These are phyloP conservation scores for Solen grandis DNA, from an alignment of 1,140 invertebrate genomes.

Conservation along the genomic window DNA sequence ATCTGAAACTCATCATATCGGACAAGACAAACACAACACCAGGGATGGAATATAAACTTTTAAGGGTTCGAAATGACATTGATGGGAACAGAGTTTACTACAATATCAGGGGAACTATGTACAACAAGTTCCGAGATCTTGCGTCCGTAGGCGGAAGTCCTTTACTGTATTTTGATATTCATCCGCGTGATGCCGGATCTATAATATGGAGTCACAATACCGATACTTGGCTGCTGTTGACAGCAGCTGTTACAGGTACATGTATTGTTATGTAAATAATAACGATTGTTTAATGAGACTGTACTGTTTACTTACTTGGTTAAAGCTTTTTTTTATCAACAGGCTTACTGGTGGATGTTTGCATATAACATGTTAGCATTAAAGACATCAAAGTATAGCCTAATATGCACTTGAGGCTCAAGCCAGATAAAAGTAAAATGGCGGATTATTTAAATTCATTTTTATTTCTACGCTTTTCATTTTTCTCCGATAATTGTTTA, in stretches of 20 bases:
- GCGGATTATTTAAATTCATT: not conserved
- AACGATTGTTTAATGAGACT: no score
- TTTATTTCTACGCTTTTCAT: not conserved
- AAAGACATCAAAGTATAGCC: not conserved
- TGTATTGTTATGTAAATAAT: no score
- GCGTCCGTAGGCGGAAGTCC: conserved; percentile 38
- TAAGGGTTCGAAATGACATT: conserved; percentile 39
- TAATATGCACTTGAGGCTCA: no score
- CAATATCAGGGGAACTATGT: not conserved
- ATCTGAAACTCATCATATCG: conserved; percentile 3
- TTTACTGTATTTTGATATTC: conserved; percentile 34
- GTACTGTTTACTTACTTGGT: not conserved
- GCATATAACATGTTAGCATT: not conserved
- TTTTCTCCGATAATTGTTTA: not conserved
- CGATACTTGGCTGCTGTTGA: conserved; percentile 36
- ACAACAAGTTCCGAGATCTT: not conserved
- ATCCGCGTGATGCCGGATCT: conserved; percentile 34
- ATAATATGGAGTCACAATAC: conserved; percentile 51
- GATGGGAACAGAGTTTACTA: conserved; percentile 21
- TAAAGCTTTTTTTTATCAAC: not conserved
- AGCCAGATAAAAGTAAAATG: not conserved
- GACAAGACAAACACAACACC: not conserved
- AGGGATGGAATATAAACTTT: not conserved
- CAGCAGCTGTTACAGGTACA: conserved; percentile 31
- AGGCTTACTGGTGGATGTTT: not conserved